Conservation (phyloP, 2,888 invertebrate genomes). For the Tricholauxania praeusta region DNA sequence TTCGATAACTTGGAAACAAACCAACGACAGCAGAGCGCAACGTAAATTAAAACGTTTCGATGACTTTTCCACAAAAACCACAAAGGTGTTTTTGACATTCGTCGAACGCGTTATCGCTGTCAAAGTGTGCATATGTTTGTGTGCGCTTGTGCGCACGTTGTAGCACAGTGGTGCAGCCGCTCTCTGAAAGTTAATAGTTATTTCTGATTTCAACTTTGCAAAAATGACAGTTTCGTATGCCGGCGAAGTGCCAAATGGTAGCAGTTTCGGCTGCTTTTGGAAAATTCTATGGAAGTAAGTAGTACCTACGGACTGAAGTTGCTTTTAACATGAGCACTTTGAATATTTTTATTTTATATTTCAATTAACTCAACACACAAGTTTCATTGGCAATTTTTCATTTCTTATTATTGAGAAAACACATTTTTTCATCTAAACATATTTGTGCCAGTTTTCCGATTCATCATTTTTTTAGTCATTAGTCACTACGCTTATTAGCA, state of each 20-base stretch:
- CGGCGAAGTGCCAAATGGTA: slow-evolving; percentile 91
- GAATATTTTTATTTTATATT: not conserved
- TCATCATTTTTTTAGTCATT: slow-evolving; percentile 6
- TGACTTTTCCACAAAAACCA: slow-evolving; percentile 33
- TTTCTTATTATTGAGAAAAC: not conserved
- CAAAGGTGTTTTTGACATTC: slow-evolving; percentile 21
- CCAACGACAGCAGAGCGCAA: slow-evolving; percentile 8
- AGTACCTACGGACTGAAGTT: slow-evolving; percentile 24
- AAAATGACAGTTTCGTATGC: slow-evolving; percentile 90
- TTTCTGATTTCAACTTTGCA: slow-evolving; percentile 4
- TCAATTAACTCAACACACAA: not conserved
- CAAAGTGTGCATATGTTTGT: slow-evolving; percentile 26
- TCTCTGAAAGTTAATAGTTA: not conserved
- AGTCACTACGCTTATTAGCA: not conserved
- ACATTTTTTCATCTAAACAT: not conserved
- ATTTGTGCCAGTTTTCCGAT: not conserved
- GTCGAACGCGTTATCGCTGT: slow-evolving; percentile 3
- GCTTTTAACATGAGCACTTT: not conserved
- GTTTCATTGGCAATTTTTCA: not conserved
- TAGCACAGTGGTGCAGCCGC: not conserved
- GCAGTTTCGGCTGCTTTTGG: slow-evolving; percentile 94
- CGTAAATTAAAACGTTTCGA: slow-evolving; percentile 34
- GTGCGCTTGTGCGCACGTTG: slow-evolving; percentile 6
- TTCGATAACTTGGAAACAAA: not conserved
- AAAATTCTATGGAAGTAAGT: slow-evolving; percentile 88